phyloP scores from a whole-genome alignment of 1,140 invertebrate genomes.

The Aradophagus sp. region DNA sequence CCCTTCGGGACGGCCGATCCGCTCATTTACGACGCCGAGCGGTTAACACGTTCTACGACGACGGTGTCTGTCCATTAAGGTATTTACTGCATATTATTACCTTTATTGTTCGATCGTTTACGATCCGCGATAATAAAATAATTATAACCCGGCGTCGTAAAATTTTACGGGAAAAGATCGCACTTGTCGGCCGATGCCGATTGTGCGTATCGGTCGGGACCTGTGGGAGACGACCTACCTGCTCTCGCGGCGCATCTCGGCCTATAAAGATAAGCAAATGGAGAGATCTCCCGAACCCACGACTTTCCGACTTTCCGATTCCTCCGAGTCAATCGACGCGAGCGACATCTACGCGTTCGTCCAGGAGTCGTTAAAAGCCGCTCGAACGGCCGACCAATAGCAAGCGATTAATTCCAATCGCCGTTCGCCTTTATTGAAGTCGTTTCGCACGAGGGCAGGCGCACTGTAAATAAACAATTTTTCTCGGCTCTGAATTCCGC shows the following conservation, averaged over 20 bases:
- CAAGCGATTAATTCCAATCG: no score
- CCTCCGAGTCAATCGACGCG: no score
- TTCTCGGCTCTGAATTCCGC: no score
- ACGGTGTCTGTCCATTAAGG: slow-evolving; percentile 61
- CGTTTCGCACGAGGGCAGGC: no score
- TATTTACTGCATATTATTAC: slow-evolving; percentile 63
- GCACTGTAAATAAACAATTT: no score
- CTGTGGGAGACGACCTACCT: slow-evolving; percentile 52
- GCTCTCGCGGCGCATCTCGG: slow-evolving; percentile 29
- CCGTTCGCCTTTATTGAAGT: no score
- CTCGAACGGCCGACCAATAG: no score
- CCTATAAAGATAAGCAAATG: slow-evolving; percentile 69
- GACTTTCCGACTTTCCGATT: no score
- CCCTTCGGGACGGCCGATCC: slow-evolving; percentile 38
- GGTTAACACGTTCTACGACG: slow-evolving; percentile 55
- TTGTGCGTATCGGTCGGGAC: slow-evolving; percentile 42
- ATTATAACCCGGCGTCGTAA: slow-evolving; percentile 70
- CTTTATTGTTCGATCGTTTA: slow-evolving; percentile 68
- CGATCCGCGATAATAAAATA: slow-evolving; percentile 72
- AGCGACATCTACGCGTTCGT: no score
- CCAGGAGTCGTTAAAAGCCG: no score
- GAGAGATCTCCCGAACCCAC: slow-evolving; percentile 50
- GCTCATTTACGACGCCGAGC: slow-evolving; percentile 48
- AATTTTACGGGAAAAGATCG: slow-evolving; percentile 63
- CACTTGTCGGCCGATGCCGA: slow-evolving; percentile 30